Conservation (phyloP, 2,797 vertebrate genomes). For the Melanogrammus aeglefinus region DNA sequence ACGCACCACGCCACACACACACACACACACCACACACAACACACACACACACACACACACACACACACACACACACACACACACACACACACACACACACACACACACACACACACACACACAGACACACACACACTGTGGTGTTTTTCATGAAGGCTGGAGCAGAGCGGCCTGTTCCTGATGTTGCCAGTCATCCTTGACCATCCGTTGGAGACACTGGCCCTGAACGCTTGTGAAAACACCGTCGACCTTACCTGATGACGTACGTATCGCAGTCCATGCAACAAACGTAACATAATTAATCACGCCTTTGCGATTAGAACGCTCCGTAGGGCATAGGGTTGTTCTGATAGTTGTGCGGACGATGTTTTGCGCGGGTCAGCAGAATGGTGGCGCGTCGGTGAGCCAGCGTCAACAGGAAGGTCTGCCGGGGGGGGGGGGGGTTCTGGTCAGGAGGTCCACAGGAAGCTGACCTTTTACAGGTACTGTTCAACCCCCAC, state of each 20-base stretch:
- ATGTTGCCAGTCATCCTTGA: too few relatives aligned
- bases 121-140: too few relatives aligned
- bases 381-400: not conserved
- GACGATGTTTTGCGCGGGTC: not conserved
- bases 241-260: too few relatives aligned
- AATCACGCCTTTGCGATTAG: too few relatives aligned
- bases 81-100: not conserved
- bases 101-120: conserved; percentile 2
- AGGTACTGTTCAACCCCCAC: not conserved
- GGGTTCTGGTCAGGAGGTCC: too few relatives aligned
- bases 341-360: not conserved
- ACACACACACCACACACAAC: not conserved
- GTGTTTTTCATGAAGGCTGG: too few relatives aligned
- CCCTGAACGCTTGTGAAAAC: too few relatives aligned
- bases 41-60: conserved; percentile 3
- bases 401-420: not conserved
- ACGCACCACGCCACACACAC: not conserved
- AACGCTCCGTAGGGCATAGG: too few relatives aligned
- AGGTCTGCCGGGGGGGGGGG: too few relatives aligned
- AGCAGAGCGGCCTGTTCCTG: too few relatives aligned
- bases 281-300: not conserved
- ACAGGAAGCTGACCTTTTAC: not conserved
- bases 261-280: not conserved
- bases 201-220: too few relatives aligned
- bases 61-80: not conserved